A percentile compares a stretch with the other conserved stretches of the same genome.
phyloP scores from a whole-genome alignment of 1,140 invertebrate genomes.

The Periplaneta americana region DNA sequence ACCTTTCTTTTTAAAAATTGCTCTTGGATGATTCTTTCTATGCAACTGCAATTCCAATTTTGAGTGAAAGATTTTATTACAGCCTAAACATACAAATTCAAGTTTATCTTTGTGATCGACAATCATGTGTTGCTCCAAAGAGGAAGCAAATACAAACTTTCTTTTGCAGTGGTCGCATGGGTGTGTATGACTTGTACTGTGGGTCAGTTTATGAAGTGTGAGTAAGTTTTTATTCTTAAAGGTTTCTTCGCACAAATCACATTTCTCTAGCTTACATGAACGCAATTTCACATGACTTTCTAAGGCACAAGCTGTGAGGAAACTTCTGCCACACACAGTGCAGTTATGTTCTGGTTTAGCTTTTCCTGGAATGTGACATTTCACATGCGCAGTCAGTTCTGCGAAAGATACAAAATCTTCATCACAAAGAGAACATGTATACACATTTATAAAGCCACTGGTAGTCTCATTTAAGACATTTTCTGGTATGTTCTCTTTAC shows the following conservation, averaged over 20 bases:
- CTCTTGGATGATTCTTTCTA: not conserved
- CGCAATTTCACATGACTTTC: not conserved
- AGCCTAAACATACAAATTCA: not conserved
- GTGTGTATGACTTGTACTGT: not conserved
- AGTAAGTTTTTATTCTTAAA: not conserved
- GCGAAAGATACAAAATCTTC: not conserved
- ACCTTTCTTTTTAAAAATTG: not conserved
- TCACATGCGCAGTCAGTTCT: not conserved
- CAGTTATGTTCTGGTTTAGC: not conserved
- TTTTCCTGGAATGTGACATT: not conserved
- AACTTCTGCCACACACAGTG: not conserved
- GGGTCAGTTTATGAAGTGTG: not conserved
- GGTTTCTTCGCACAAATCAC: not conserved
- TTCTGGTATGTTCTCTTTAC: not conserved
- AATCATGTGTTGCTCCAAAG: not conserved
- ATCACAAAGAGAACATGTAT: not conserved
- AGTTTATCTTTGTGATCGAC: not conserved
- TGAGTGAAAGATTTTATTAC: not conserved
- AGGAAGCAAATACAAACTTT: not conserved
- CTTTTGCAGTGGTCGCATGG: not conserved
- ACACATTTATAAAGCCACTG: not conserved
- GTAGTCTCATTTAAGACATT: not conserved
- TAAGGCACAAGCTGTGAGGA: not conserved
- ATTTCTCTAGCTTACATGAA: not conserved
- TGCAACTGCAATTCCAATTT: not conserved